A percentile compares a stretch with the other conserved stretches of the same genome.
These are phyloP conservation scores for Danio jaintianensis DNA, from an alignment of 2,797 vertebrate genomes.

Conservation along the genomic window DNA sequence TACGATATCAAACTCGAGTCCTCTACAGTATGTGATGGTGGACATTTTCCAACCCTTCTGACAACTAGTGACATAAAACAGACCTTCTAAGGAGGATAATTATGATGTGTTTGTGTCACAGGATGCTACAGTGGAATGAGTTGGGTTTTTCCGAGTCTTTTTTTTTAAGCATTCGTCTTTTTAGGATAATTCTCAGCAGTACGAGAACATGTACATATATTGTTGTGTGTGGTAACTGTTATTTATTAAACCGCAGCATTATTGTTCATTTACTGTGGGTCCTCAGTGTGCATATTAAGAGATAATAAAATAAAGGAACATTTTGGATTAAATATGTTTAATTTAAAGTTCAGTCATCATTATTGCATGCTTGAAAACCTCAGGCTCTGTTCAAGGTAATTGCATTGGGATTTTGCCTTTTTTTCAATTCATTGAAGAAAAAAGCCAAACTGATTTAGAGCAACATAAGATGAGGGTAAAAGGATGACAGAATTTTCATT, in stretches of 20 bases:
- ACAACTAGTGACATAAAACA: constrained; percentile 31
- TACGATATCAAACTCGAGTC: constrained; percentile 18
- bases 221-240: constrained; percentile 76
- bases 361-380: not conserved
- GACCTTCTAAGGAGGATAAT: constrained; percentile 31
- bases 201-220: constrained; percentile 73
- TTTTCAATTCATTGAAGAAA: not conserved
- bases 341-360: not conserved
- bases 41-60: constrained; percentile 35
- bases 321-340: not conserved
- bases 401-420: not conserved
- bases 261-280: constrained; percentile 30
- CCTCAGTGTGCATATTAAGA: not conserved
- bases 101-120: constrained; percentile 47
- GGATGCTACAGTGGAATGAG: constrained; percentile 37
- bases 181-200: constrained; percentile 38
- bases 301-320: not conserved
- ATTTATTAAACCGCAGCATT: constrained; percentile 96
- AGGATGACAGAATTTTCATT: not conserved
- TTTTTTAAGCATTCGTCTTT: constrained; percentile 46
- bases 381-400: constrained; percentile 2
- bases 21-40: not conserved
- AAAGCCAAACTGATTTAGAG: not conserved
- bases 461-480: not conserved
- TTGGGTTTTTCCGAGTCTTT: constrained; percentile 23